Conservation (phyloP, 1,140 invertebrate genomes). For the Brachionus paranguensis region DNA sequence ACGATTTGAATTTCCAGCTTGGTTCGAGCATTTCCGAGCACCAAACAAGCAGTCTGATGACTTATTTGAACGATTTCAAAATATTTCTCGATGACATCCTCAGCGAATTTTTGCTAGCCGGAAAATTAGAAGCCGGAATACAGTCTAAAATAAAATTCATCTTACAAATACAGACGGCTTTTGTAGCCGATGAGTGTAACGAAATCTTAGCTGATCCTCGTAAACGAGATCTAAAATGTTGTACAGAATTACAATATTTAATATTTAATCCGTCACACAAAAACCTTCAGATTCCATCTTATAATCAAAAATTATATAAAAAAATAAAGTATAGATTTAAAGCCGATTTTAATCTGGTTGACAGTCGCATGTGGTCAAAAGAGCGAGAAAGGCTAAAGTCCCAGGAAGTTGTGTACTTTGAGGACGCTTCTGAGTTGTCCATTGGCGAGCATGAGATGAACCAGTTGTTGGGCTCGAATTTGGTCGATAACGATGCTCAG, state of each 20-base stretch:
- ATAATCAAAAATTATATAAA: background rate
- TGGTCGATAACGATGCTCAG: background rate
- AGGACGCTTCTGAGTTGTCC: background rate
- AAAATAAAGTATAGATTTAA: background rate
- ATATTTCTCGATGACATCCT: background rate
- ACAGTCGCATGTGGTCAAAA: background rate
- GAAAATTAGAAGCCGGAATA: background rate
- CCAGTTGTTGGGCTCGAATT: background rate
- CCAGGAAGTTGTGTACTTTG: background rate
- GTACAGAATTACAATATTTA: background rate
- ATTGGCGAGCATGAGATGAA: background rate
- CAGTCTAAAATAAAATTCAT: background rate
- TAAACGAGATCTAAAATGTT: background rate
- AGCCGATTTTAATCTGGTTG: background rate
- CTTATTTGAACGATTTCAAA: constrained; percentile 12
- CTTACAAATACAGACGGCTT: background rate
- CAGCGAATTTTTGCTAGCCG: background rate
- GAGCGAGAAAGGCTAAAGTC: background rate
- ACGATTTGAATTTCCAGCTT: background rate
- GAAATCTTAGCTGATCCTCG: background rate
- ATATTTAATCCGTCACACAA: background rate
- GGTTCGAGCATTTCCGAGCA: background rate
- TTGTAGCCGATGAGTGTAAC: background rate
- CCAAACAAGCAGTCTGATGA: background rate
- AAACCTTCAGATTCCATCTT: background rate